Evolutionary conservation across 2,797 vertebrate species (phyloP), one percentile per base, ranked within the genome.

Genomic region (Parotocinclus haroldoi): DNA sequence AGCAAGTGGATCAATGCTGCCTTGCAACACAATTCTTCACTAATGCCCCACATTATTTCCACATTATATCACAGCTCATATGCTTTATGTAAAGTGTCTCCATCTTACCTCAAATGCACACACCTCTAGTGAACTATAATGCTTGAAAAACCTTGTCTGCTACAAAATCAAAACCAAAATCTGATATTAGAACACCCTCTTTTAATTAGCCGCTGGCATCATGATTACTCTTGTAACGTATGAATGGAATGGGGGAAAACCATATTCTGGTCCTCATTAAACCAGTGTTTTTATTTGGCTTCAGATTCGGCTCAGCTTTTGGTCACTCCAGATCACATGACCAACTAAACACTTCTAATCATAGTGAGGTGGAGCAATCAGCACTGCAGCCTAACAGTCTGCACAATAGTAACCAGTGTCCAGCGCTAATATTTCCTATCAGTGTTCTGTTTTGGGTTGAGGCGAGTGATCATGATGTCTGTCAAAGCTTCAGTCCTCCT

Each of bases 311-410:
- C 58, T 78, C 63, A 3, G 82, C 72, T 70, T 81, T 80, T 82
- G 87, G 89, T 89, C 86, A 85, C 83, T 79, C 63, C 53, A 75
- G 84, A 89, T 89, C 87, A 81, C 63, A 83, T 87, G 77, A 69
- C 86, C 77, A 82, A 75, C 81, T 85, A 89, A 89, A 91, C 86
- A 90, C 78, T 77, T 84, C 76, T 88, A 89, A 89, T 89, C 87
- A 87, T 81, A 81, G 80, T 72, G 46, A 77, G 75, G 78, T 82
- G 81, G 81, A 78, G 36, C 78, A 84, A 74, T 87, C 82, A 80
- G 76, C 63, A 10, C 82, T 59, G 71, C 57, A 66, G 44, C 40
- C 75, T 81, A 88, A 88, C 72, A 1, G 63, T 71, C 27, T 0
- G 75, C 52, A 63, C 4, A 58, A 68, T 71, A 63, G 87, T 79